Conservation (phyloP, 2,797 vertebrate species). For the Phoeniculus purpureus region DNA sequence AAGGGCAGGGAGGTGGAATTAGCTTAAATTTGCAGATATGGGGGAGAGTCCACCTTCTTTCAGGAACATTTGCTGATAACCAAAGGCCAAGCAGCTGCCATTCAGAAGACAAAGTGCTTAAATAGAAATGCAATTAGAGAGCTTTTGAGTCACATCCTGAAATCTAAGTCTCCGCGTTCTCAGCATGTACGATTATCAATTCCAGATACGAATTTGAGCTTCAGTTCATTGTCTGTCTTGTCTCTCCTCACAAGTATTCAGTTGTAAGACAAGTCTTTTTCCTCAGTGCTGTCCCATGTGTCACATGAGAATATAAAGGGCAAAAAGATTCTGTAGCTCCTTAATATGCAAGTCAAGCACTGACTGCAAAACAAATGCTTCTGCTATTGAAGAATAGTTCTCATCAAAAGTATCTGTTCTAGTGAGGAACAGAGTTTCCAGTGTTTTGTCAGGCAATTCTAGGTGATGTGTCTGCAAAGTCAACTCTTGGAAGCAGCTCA, state of each 20-base stretch:
- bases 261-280: neutral
- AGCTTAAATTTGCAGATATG: neutral
- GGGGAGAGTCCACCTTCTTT: neutral
- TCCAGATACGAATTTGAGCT: neutral
- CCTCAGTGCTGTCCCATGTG: neutral
- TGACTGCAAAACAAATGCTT: neutral
- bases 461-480: neutral
- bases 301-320: neutral
- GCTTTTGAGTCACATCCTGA: neutral
- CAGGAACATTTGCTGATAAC: neutral
- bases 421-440: neutral
- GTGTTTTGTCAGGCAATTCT: neutral
- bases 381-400: neutral
- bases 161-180: neutral
- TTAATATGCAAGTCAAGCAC: neutral
- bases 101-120: neutral
- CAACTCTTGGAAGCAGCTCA: neutral
- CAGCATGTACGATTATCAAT: neutral
- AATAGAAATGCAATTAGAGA: neutral
- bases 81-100: neutral
- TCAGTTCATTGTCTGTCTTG: neutral
- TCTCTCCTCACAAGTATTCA: neutral
- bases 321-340: neutral
- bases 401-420: neutral
- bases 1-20: neutral